Base-by-base conservation (phyloP, 2,888 invertebrate species). In the Subacronicta megacephala region DNA sequence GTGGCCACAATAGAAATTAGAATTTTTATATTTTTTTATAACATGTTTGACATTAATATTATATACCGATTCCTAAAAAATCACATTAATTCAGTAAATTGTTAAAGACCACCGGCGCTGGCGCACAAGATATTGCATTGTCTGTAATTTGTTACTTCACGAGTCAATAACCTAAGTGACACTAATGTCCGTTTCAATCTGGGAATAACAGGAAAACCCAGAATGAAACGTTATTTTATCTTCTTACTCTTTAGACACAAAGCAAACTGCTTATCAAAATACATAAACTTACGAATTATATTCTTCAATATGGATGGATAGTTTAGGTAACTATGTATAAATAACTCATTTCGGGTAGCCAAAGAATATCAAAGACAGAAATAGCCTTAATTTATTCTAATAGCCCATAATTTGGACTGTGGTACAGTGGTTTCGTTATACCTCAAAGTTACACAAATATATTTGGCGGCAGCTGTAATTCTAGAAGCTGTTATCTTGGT, bases 191-290 rank as follows among this genome's bases (percentile, higher is more conserved):
- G 12, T 35, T 23, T 26, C 26, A 3, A 49, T 46, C 31, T 17
- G 35, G 18, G 16, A 37, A 38, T 54, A 50, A 35, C 47, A 54
- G 54, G 45, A 61, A 64, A 61, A 43, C 18, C 26, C 9, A n/a
- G 15, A 36, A 50, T 15, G 12, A 17, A 0, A n/a, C 18, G n/a
- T 38, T 3, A 5, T 16, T 17, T 33, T 17, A 16, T 37, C 10
- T 37, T 10, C 26, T 26, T 26, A 26, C 10, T 26, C 26, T 26
- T 26, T 26, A 26, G 26, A 26, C 20, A 26, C 31, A 31, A 31
- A 31, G n/a, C n/a, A n/a, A 31, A n/a, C n/a, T 31, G 31, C 1
- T n/a, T 0, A n/a, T 12, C 3, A 29, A 29, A 29, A 29, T 12
- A 29, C 4, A 10, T 31, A 29, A 26, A 26, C 2, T 2, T 2